Percentiles rank a stretch among this genome's conserved stretches.
phyloP scores from a whole-genome alignment of 2,888 invertebrate genomes.

The Sesia bembeciformis region DNA sequence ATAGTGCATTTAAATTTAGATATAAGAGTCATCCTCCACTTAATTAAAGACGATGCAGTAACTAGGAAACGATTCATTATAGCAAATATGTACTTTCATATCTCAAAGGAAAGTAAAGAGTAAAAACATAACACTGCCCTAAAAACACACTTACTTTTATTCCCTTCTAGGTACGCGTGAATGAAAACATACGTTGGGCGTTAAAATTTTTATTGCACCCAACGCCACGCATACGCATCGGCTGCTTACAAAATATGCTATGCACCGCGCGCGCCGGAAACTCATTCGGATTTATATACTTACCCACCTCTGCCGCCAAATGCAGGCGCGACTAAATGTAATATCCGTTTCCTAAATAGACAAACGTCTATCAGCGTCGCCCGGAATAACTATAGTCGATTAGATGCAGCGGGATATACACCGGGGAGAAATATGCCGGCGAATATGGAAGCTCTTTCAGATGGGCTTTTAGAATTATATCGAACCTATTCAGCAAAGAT shows the following conservation, averaged over 20 bases:
- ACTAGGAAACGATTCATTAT: too few relatives aligned
- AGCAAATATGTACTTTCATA: too few relatives aligned
- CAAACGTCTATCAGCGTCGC: slow-evolving; percentile 68
- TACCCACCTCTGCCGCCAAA: slow-evolving; percentile 70
- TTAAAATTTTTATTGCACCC: slow-evolving; percentile 58
- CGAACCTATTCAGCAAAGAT: too few relatives aligned
- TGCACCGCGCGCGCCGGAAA: slow-evolving; percentile 7
- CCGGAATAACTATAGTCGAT: slow-evolving; percentile 68
- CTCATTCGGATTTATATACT: slow-evolving; percentile 21
- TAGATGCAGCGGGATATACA: slow-evolving; percentile 38
- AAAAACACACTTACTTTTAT: slow-evolving; percentile 49
- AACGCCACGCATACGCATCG: slow-evolving; percentile 49
- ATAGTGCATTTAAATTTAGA: slow-evolving; percentile 25
- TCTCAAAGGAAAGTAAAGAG: too few relatives aligned
- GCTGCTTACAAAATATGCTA: slow-evolving; percentile 42
- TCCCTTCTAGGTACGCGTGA: slow-evolving; percentile 28
- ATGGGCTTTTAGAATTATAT: too few relatives aligned
- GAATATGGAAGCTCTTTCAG: too few relatives aligned
- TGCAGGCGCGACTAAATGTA: slow-evolving; percentile 70
- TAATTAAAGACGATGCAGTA: too few relatives aligned
- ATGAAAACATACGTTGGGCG: slow-evolving; percentile 53
- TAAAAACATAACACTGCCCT: slow-evolving; percentile 18
- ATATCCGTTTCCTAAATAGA: slow-evolving; percentile 75
- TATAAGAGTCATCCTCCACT: not conserved
- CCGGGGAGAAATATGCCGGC: too few relatives aligned